Evolutionary conservation across 1,140 invertebrate species (phyloP).

Genomic region (Coenobita brevimanus): DNA sequence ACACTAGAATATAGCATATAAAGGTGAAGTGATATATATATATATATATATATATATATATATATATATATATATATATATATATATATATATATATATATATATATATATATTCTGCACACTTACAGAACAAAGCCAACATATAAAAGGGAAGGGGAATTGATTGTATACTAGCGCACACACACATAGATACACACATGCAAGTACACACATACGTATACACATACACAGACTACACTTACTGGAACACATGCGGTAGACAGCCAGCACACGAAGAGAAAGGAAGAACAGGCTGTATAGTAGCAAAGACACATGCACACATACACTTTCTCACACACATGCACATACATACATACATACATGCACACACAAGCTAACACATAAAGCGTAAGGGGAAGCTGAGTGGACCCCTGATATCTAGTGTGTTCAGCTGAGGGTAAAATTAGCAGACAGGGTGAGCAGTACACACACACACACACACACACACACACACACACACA

Average conservation of each 20-base stretch:
- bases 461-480: neutral
- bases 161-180: neutral
- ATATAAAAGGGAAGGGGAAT: neutral
- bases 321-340: no score
- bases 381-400: no score
- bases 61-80: neutral
- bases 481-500: neutral
- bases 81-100: constrained; percentile 21
- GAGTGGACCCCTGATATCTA: no score
- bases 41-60: constrained; percentile 25
- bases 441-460: neutral
- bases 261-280: neutral
- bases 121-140: neutral
- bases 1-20: no score
- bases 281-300: no score
- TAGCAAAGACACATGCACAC: neutral
- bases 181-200: neutral
- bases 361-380: no score
- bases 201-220: neutral
- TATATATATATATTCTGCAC: neutral
- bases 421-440: no score
- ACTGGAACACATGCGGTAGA: neutral
- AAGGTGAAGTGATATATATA: constrained; percentile 11
- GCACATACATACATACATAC: neutral
- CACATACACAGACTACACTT: neutral